A percentile compares a stretch with the other conserved stretches of the same genome.
Evolutionary conservation across 2,113 vertebrate species (phyloP).

Genomic region (Empidonax alnorum): DNA sequence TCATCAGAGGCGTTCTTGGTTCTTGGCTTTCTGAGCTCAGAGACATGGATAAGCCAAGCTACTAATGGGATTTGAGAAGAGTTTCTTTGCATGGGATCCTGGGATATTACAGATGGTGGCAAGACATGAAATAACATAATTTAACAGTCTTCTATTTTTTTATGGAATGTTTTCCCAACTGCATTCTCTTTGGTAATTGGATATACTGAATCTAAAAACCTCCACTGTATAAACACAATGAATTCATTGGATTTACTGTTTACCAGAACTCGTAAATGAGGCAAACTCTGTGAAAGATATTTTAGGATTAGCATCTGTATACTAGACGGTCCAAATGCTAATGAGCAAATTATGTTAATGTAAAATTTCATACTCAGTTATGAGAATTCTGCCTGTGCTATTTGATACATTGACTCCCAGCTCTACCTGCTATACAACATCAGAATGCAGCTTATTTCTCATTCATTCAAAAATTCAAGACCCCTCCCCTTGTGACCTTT

Average conservation of each 20-base stretch:
- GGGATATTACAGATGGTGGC: conserved; percentile 22
- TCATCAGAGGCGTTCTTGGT: background rate
- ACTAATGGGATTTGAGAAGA: background rate
- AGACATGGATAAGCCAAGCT: background rate
- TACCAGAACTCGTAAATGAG: conserved; percentile 28
- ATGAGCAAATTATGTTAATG: background rate
- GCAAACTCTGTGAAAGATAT: conserved; percentile 22
- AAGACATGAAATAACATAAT: conserved; percentile 22
- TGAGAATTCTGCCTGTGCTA: background rate
- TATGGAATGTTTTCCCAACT: background rate
- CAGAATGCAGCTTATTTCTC: background rate
- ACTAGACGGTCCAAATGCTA: conserved; percentile 32
- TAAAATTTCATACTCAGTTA: background rate
- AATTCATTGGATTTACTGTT: conserved; percentile 9
- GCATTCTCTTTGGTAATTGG: conserved; percentile 7
- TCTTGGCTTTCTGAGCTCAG: background rate
- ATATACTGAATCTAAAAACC: background rate
- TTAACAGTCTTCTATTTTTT: background rate
- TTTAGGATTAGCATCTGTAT: conserved; percentile 50
- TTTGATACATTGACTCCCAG: background rate
- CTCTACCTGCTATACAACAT: background rate
- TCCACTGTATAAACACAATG: background rate
- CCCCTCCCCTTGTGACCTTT: background rate
- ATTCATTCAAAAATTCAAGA: background rate
- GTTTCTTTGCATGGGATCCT: background rate